Evolutionary conservation across 1,140 invertebrate genomes (phyloP).

Genomic region (Cydia amplana): DNA sequence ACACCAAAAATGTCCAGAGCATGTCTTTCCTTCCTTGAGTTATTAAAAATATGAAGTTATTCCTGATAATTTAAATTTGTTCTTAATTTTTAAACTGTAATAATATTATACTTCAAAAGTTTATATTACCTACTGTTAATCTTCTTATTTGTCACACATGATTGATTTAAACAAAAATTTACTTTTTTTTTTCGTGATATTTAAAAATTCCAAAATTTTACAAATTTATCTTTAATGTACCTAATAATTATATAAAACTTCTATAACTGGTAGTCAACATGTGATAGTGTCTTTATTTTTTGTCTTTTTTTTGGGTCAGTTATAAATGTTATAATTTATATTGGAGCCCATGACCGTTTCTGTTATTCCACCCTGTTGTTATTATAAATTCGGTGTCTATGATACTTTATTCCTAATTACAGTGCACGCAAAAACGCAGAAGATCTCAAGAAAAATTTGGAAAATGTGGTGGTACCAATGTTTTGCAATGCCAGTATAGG

Average conservation of each 20-base stretch:
- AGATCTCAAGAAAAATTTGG: conserved; percentile 94
- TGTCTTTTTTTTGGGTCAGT: not conserved
- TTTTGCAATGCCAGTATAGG: conserved; percentile 94
- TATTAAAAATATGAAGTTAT: not conserved
- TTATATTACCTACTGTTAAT: not conserved
- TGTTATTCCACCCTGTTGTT: conserved; percentile 48
- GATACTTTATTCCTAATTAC: conserved; percentile 80
- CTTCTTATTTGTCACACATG: not conserved
- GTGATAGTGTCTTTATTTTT: not conserved
- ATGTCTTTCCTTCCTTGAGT: not conserved
- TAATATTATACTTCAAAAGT: not conserved
- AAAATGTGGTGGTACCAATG: conserved; percentile 97
- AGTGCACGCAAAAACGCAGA: conserved; percentile 96
- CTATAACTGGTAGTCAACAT: not conserved
- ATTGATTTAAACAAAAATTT: not conserved
- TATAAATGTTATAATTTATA: not conserved
- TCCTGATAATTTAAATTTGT: not conserved
- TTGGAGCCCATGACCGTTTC: conserved; percentile 17
- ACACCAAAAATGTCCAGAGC: not conserved
- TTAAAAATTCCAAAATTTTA: not conserved
- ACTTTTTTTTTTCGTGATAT: not conserved
- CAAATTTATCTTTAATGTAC: not conserved
- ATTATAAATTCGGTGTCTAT: conserved; percentile 73
- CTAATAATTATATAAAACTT: not conserved
- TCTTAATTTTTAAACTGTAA: too few relatives aligned